Base-by-base conservation (phyloP, 2,797 vertebrate genomes). In the Jordanella pulchra region DNA sequence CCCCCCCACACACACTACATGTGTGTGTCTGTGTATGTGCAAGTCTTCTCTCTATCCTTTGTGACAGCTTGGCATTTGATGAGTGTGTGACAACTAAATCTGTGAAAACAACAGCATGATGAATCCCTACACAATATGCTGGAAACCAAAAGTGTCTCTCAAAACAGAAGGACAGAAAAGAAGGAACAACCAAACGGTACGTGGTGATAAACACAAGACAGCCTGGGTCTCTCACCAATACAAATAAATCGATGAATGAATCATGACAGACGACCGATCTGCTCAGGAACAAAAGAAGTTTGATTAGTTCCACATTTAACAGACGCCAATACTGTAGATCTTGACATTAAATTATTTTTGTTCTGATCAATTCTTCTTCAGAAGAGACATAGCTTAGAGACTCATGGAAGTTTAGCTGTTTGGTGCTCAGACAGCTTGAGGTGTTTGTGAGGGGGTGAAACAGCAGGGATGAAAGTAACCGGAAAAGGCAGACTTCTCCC, bases 51-150 rank as follows among this genome's bases (percentile, higher is more conserved):
- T 68, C 74, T 65, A 65, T 86, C 79, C 21, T 83, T 86, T 85
- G 77, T 78, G 75, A 77, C 78, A 67, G 85, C 73, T 67, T 87
- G 84, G 85, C 88, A 87, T 87, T 89, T 90, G 89, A 90, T 84
- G 90, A 87, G 83, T 82, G 74, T 78, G 80, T 91, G 87, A 88
- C 91, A 89, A 84, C 87, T 77, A 78, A 79, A 73, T 87, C 83
- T 88, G 85, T 91, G 85, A 83, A 73, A 84, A 73, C 70, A 54
- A 82, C 84, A 75, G 86, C 77, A 51, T 86, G 87, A 91, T 79
- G 84, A 88, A 77, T 84, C 84, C 73, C 82, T 78, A 73, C 84
- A 90, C 86, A 90, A 91, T 92, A 89, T 91, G 90, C 77, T 86
- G 86, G 71, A 79, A 73, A 32, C 15, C 63, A 89, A 77, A 72